These are phyloP conservation scores for Sterrhoptilus dennistouni DNA, from an alignment of 2,113 vertebrate species.

Conservation along the genomic window DNA sequence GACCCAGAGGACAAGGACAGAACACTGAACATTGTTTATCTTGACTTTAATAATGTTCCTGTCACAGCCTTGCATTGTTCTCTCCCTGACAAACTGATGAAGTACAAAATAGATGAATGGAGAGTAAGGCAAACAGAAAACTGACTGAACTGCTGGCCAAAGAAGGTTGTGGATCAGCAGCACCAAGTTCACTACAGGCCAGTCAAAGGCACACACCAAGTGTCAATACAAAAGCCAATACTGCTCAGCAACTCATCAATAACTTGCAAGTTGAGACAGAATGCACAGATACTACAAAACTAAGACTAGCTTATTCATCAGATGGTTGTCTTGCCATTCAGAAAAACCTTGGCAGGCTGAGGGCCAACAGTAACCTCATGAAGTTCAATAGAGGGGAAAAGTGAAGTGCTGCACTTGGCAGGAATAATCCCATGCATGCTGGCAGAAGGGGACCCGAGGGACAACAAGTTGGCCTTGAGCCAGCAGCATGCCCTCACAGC, in stretches of 20 bases:
- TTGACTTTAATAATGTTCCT: not conserved
- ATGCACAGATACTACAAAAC: not conserved
- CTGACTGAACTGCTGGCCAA: not conserved
- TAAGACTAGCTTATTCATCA: not conserved
- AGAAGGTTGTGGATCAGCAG: not conserved
- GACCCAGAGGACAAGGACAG: not conserved
- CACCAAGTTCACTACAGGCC: not conserved
- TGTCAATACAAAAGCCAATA: not conserved
- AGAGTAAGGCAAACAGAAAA: not conserved
- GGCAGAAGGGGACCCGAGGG: not conserved
- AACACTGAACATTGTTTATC: not conserved
- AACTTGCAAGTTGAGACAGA: not conserved
- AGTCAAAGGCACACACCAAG: not conserved
- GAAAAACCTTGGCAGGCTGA: not conserved
- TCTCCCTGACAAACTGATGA: not conserved
- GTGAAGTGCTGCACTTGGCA: not conserved
- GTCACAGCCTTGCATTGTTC: not conserved
- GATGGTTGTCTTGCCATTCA: not conserved
- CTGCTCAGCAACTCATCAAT: not conserved
- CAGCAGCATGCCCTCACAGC: not conserved
- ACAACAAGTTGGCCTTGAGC: accelerated
- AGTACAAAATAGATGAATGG: not conserved
- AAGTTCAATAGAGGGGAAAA: not conserved
- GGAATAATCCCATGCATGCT: not conserved
- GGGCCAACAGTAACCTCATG: not conserved